Conservation (phyloP, 2,113 vertebrate species). For the Phyllostomus discolor region DNA sequence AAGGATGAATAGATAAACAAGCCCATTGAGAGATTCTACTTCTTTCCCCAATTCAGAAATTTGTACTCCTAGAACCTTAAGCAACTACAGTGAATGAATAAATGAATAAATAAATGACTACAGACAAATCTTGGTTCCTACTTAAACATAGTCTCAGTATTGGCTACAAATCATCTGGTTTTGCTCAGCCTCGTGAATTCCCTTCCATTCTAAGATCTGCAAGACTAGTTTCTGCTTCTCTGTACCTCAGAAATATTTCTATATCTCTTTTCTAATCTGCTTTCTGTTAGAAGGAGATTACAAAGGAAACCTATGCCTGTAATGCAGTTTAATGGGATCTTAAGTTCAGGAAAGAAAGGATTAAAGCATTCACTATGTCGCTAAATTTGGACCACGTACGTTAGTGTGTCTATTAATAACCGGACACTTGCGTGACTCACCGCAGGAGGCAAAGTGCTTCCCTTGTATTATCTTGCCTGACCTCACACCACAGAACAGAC, state of each 20-base stretch:
- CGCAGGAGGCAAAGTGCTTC: not conserved
- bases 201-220: not conserved
- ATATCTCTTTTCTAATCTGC: slow-evolving; percentile 20
- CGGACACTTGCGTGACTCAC: not conserved
- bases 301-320: not conserved
- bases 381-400: not conserved
- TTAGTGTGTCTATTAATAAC: slow-evolving; percentile 7
- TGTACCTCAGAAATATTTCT: not conserved
- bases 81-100: not conserved
- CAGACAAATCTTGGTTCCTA: not conserved
- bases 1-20: not conserved
- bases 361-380: not conserved
- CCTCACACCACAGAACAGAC: not conserved
- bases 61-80: not conserved
- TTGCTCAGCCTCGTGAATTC: not conserved
- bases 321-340: not conserved
- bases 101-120: not conserved
- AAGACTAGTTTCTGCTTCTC: not conserved
- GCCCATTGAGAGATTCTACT: not conserved
- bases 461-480: not conserved
- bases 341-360: slow-evolving; percentile 9
- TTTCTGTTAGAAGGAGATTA: slow-evolving; percentile 9
- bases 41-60: not conserved
- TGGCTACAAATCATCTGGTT: not conserved
- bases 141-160: not conserved